Evolutionary conservation across 2,797 vertebrate genomes (phyloP), one percentile per base, ranked within the genome.

Genomic region (Adrianichthys oophorus): DNA sequence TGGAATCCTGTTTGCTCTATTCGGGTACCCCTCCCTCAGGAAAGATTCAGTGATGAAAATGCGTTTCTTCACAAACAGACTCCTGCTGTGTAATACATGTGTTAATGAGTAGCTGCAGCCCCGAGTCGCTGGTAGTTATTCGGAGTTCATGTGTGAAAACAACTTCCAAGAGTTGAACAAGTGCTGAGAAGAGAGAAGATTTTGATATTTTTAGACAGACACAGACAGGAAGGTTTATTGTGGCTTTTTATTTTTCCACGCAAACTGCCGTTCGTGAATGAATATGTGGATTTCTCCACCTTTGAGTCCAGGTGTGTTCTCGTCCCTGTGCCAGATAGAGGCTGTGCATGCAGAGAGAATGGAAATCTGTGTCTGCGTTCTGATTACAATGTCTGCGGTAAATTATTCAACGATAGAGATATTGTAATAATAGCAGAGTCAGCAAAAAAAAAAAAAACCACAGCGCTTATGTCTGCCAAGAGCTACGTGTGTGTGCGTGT

Each of bases 351-450:
- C 54, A 61, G 41, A 58, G n/a, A 65, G 54, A 72, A 74, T 67
- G 53, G 49, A 68, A 74, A 69, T 71, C 15, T 17, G 61, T 32
- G 37, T n/a, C 32, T 52, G 52, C 18, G 60, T 73, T 77, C 52
- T 48, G 47, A 69, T 58, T 67, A 62, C 58, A 60, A 56, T 52
- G 72, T 70, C 59, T 83, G 69, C 53, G 47, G 83, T 82, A 72
- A 86, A 82, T 83, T 78, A 88, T 85, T 86, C 80, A 85, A 79
- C 71, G 79, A 70, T 47, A 48, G 63, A 72, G 72, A 84, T 79
- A 73, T 74, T 66, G 66, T 60, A 70, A 82, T 81, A 84, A 78
- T 45, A 49, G 69, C 69, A 51, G 49, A 83, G 74, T 88, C 87
- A 88, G 87, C 87, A 76, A 65, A 78, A 85, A 83, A 78, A 77